A percentile compares a stretch with the other conserved stretches of the same genome.
Conservation (phyloP, 2,797 vertebrate genomes). For the Sebastes kiyomatsui region DNA sequence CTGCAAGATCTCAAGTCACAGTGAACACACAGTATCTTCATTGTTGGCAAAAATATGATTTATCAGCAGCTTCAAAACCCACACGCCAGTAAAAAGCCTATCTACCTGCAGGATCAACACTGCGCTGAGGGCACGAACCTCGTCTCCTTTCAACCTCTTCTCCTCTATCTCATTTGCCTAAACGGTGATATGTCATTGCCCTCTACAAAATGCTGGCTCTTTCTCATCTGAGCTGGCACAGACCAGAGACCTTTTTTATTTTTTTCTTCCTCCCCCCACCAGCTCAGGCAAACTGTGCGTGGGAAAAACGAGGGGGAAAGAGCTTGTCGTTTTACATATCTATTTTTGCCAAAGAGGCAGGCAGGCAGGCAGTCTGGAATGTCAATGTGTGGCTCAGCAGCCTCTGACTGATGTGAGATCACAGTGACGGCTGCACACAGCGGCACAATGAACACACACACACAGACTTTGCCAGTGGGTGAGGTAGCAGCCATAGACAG, state of each 20-base stretch:
- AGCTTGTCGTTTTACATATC: constrained; percentile 81
- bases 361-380: constrained; percentile 73
- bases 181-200: constrained; percentile 51
- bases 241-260: constrained; percentile 55
- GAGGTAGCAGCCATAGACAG: constrained; percentile 48
- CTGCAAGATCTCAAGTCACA: background rate
- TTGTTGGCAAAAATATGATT: background rate
- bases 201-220: constrained; percentile 51
- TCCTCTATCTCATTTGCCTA: constrained; percentile 61
- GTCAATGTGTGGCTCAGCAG: constrained; percentile 75
- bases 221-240: constrained; percentile 67
- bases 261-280: constrained; percentile 9
- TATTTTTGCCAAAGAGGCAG: constrained; percentile 78
- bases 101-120: constrained; percentile 31
- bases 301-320: constrained; percentile 64
- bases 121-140: constrained; percentile 41
- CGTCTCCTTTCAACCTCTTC: constrained; percentile 37
- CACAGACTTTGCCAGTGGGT: constrained; percentile 42
- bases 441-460: constrained; percentile 38
- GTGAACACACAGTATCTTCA: background rate
- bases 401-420: constrained; percentile 78
- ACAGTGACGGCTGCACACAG: constrained; percentile 73
- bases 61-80: constrained; percentile 4
- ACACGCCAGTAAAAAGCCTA: background rate
- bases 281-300: constrained; percentile 74